Base-by-base conservation (phyloP, 2,888 invertebrate genomes). In the Oxycera nigricornis region DNA sequence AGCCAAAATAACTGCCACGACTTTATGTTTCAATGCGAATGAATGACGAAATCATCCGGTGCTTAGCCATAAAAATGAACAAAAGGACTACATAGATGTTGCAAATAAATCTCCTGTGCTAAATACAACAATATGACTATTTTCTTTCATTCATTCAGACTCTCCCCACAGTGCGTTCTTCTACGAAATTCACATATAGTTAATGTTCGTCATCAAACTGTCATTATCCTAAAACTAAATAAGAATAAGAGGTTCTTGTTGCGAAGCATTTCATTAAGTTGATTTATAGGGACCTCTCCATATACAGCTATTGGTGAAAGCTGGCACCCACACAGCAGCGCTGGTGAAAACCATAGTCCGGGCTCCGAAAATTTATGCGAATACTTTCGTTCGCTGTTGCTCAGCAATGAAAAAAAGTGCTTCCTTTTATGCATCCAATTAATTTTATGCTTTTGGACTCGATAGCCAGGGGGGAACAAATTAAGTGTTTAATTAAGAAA, bases 401-500 rank as follows among this genome's bases (percentile, higher is more conserved):
- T 28, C 35, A 22, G 55, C 68, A 68, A 50, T 39, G 65, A 39
- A 52, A 52, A 68, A 70, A 70, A 70, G 22, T 52, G 70, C 70
- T 55, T 52, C 70, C 30, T 70, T 70, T 70, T 70, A 70, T 70
- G 52, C 70, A 55, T 52, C 39, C 70, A 70, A 70, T 70, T 70
- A 70, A 70, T 70, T 70, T 70, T 70, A 70, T 70, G 70, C 70
- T 52, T 70, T 70, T 70, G 70, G 70, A 70, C 70, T 70, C 55
- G 52, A 70, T 70, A 20, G 70, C 31, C 31, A 35, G 52, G 70
- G 52, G 55, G 31, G 70, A 52, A 70, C 55, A 70, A 70, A 70
- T 70, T 70, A 70, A 70, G 70, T 70, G 70, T 70, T 70, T 70
- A 70, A 70, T 70, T 70, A 70, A 70, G 70, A 70, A 70, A 70